These are phyloP conservation scores for Pristis pectinata DNA, from an alignment of 2,797 vertebrate genomes.

Conservation along the genomic window DNA sequence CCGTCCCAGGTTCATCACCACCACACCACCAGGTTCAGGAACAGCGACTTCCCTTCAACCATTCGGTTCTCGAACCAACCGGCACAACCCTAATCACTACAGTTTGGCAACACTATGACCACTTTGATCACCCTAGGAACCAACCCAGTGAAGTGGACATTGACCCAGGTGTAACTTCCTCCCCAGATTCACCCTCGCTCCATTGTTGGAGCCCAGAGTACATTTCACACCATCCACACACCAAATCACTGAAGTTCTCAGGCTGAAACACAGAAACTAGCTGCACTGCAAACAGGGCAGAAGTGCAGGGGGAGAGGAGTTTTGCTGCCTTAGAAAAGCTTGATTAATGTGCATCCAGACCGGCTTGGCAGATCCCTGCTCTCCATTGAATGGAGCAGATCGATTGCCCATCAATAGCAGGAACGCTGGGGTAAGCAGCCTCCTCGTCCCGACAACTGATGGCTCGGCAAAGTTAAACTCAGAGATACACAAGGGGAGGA, in stretches of 20 bases:
- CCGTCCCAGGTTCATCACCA: too few relatives aligned
- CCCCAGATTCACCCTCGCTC: neutral
- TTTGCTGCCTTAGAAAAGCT: constrained; percentile 1
- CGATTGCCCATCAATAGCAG: neutral
- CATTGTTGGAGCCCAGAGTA: neutral
- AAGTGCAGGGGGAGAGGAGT: neutral
- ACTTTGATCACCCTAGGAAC: neutral
- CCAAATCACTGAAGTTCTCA: neutral
- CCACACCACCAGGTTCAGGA: too few relatives aligned
- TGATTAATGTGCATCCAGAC: neutral
- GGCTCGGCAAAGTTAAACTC: neutral
- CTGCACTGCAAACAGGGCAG: neutral
- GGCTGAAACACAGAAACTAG: neutral
- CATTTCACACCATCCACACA: neutral
- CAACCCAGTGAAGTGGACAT: neutral
- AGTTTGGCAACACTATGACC: too few relatives aligned
- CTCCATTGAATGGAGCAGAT: neutral
- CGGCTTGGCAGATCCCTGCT: neutral
- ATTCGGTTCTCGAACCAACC: too few relatives aligned
- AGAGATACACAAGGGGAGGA: neutral
- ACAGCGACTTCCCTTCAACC: too few relatives aligned
- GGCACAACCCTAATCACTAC: too few relatives aligned
- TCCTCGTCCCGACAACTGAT: neutral
- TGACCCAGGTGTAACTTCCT: neutral
- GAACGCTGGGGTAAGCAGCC: neutral